phyloP scores from a whole-genome alignment of 2,113 vertebrate species.

The Mirza zaza region DNA sequence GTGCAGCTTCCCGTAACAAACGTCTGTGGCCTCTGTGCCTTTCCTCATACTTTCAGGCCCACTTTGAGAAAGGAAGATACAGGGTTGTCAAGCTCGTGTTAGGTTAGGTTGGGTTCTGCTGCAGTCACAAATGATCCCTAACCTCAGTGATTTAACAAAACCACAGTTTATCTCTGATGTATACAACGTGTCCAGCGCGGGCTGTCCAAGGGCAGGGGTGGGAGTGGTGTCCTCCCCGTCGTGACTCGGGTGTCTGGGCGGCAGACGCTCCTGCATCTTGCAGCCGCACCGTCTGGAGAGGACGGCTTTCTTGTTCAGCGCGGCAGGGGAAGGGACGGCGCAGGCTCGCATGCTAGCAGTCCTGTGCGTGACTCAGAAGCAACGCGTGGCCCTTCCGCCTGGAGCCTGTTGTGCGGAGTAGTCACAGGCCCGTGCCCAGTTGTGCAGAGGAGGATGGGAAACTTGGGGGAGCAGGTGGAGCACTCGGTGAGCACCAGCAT shows the following conservation, averaged over 20 bases:
- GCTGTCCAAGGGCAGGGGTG: neutral
- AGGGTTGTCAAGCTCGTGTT: neutral
- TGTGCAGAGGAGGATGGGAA: neutral
- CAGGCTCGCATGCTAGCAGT: neutral
- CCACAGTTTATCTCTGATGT: neutral
- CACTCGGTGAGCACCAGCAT: neutral
- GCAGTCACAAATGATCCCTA: neutral
- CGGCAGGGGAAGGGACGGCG: neutral
- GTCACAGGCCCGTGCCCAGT: neutral
- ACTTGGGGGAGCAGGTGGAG: neutral
- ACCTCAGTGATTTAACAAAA: neutral
- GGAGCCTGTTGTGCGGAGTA: neutral
- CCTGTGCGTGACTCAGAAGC: neutral
- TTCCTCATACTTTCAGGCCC: neutral
- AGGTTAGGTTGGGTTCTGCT: neutral
- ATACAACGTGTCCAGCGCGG: rapidly evolving
- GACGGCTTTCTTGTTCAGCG: neutral
- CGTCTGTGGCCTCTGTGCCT: neutral
- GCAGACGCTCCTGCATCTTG: no score
- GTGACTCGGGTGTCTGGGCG: neutral
- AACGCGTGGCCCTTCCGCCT: neutral
- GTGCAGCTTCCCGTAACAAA: neutral
- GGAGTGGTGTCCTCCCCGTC: no score
- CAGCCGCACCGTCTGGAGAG: neutral
- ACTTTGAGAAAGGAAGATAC: neutral